phyloP scores from a whole-genome alignment of 2,113 vertebrate genomes.

The Alectura lathami region DNA sequence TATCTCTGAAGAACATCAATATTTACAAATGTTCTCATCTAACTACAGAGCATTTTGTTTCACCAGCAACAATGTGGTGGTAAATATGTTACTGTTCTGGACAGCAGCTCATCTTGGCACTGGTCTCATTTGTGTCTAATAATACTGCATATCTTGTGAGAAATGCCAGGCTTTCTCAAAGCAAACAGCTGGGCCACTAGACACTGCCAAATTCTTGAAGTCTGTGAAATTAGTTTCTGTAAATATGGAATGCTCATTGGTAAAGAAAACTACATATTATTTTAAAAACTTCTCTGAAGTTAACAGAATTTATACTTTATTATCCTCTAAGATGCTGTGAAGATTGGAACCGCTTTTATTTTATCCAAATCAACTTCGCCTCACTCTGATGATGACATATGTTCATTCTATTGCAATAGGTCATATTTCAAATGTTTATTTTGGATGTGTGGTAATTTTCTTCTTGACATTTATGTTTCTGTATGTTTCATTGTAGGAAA shows the following conservation, averaged over 20 bases:
- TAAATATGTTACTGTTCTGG: not conserved
- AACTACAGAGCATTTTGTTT: not conserved
- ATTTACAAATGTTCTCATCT: not conserved
- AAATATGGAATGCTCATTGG: not conserved
- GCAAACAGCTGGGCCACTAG: not conserved
- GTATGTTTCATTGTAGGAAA: slow-evolving; percentile 27
- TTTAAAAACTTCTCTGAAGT: not conserved
- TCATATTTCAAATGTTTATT: not conserved
- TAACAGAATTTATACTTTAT: not conserved
- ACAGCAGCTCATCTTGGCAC: not conserved
- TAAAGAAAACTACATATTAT: not conserved
- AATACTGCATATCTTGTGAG: not conserved
- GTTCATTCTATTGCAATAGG: not conserved
- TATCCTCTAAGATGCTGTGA: not conserved
- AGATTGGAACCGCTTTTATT: not conserved
- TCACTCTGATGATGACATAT: not conserved
- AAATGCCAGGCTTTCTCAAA: slow-evolving; percentile 19
- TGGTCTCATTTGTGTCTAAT: slow-evolving; percentile 3
- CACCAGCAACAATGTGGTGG: not conserved
- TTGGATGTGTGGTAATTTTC: not conserved
- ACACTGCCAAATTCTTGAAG: not conserved
- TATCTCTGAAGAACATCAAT: not conserved
- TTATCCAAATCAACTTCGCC: not conserved
- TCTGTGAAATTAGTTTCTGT: not conserved
- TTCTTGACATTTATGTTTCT: not conserved